phyloP scores from a whole-genome alignment of 2,888 invertebrate genomes.

The Mythimna vitellina region DNA sequence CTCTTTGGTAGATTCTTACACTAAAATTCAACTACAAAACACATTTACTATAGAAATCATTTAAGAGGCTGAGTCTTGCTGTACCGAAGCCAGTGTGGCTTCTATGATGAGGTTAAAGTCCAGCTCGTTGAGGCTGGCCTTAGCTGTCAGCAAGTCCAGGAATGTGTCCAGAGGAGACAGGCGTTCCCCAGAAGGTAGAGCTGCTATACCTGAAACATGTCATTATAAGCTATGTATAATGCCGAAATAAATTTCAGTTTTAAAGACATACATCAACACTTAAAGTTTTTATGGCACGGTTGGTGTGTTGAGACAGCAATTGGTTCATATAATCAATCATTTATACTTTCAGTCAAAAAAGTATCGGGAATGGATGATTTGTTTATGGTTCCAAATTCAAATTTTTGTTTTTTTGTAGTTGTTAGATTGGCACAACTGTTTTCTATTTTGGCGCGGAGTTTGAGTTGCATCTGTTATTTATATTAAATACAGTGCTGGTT shows the following conservation, averaged over 20 bases:
- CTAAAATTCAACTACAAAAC: conserved; percentile 46
- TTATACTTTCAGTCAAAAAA: too few species aligned
- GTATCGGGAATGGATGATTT: too few species aligned
- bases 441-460: too few species aligned
- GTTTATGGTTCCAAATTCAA: too few species aligned
- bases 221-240: background rate
- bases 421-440: too few species aligned
- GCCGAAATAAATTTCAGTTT: background rate
- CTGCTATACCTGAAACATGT: conserved; percentile 90
- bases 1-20: conserved; percentile 39
- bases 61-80: conserved; percentile 75
- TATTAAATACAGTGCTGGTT: too few species aligned
- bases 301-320: too few species aligned
- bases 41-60: conserved; percentile 4
- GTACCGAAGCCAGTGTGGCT: conserved; percentile 92
- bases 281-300: background rate
- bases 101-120: conserved; percentile 96
- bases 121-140: conserved; percentile 95
- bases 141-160: conserved; percentile 95
- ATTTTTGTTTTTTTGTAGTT: too few species aligned
- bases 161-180: conserved; percentile 96
- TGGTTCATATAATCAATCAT: too few species aligned
- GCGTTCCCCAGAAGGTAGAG: conserved; percentile 93
- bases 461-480: too few species aligned
- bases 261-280: background rate